Conservation (phyloP, 2,888 invertebrate genomes). For the Melanargia galathea region DNA sequence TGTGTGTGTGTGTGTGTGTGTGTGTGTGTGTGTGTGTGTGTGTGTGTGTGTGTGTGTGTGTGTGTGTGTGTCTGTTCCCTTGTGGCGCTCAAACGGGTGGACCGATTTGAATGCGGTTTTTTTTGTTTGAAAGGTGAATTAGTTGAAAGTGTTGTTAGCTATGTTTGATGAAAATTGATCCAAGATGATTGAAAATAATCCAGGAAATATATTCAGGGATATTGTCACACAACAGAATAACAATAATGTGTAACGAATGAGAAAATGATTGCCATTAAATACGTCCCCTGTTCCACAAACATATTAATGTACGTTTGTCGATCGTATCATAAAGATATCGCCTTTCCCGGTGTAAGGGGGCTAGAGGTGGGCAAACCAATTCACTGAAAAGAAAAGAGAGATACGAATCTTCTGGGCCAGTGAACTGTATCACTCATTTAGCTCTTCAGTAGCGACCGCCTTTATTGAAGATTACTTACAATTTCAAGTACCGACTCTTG, state of each 20-base stretch:
- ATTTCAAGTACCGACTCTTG: too few relatives aligned
- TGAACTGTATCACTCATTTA: not conserved
- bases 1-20: too few relatives aligned
- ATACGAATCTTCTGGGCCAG: not conserved
- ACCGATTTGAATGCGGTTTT: too few relatives aligned
- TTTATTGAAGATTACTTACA: not conserved
- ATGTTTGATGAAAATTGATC: too few relatives aligned
- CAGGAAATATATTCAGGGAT: not conserved
- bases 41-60: too few relatives aligned
- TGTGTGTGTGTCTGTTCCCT: too few relatives aligned
- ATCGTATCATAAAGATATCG: conserved; percentile 1
- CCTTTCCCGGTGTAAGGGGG: not conserved
- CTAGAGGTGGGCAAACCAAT: not conserved
- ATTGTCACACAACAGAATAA: not conserved
- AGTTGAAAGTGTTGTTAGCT: too few relatives aligned
- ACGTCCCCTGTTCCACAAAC: not conserved
- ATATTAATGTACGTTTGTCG: not conserved
- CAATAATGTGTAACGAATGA: conserved; percentile 1
- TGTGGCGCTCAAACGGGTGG: too few relatives aligned
- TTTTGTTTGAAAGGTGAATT: too few relatives aligned
- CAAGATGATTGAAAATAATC: too few relatives aligned
- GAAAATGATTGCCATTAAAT: conserved; percentile 7
- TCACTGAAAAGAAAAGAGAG: not conserved
- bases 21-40: too few relatives aligned
- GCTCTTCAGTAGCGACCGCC: not conserved